Evolutionary conservation across 2,888 invertebrate species (phyloP).

Genomic region (Luffia ferchaultella): DNA sequence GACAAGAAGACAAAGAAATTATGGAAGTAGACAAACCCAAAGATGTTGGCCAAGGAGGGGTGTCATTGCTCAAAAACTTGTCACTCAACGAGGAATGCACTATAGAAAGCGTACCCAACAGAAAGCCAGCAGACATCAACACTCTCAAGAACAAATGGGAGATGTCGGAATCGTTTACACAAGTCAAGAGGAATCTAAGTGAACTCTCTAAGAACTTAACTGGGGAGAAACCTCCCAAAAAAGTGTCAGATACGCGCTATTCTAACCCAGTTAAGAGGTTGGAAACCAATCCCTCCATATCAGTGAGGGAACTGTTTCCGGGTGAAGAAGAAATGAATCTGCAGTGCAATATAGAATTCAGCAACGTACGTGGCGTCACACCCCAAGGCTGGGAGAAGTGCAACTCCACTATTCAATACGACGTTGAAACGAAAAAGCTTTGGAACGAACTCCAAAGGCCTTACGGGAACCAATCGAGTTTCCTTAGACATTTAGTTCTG

Average conservation of each 20-base stretch:
- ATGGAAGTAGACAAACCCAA: constrained; percentile 27
- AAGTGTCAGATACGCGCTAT: constrained; percentile 43
- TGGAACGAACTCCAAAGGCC: constrained; percentile 87
- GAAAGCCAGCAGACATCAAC: constrained; percentile 50
- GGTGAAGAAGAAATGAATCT: constrained; percentile 85
- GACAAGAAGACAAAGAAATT: constrained; percentile 24
- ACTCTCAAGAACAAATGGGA: constrained; percentile 61
- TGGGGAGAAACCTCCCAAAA: constrained; percentile 47
- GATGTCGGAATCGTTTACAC: constrained; percentile 55
- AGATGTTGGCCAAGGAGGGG: constrained; percentile 21
- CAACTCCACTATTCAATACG: constrained; percentile 80
- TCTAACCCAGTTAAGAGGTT: constrained; percentile 71
- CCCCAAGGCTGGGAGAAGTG: constrained; percentile 89
- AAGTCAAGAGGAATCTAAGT: constrained; percentile 57
- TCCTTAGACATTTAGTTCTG: constrained; percentile 80
- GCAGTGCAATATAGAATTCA: constrained; percentile 78
- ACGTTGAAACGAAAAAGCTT: constrained; percentile 79
- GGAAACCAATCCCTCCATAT: constrained; percentile 84
- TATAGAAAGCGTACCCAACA: constrained; percentile 62
- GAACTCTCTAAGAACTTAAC: constrained; percentile 49
- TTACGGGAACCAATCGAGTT: constrained; percentile 88
- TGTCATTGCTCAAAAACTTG: constrained; percentile 42
- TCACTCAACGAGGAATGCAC: constrained; percentile 68
- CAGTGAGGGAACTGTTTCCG: constrained; percentile 81
- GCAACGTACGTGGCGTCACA: constrained; percentile 73